These are phyloP conservation scores for Mormyrops attenuatus DNA, from an alignment of 2,797 vertebrate genomes.

Conservation along the genomic window DNA sequence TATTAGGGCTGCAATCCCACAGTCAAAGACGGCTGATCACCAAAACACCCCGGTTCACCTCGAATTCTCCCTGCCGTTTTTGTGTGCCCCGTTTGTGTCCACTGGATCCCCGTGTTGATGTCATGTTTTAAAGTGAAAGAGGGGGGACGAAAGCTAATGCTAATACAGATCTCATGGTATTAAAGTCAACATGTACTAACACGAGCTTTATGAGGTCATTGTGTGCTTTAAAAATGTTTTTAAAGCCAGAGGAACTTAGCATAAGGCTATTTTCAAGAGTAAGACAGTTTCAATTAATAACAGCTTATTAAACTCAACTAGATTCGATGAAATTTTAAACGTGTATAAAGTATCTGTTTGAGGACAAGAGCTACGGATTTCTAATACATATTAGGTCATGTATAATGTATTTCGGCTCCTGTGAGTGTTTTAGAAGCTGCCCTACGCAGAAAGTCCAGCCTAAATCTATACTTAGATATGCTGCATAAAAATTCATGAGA, in stretches of 20 bases:
- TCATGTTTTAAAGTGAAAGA: slow-evolving; percentile 31
- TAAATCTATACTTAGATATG: neutral
- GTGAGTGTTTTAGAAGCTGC: slow-evolving; percentile 48
- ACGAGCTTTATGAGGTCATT: slow-evolving; percentile 51
- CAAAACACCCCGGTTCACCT: slow-evolving; percentile 55
- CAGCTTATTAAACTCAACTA: slow-evolving; percentile 14
- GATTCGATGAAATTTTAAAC: neutral
- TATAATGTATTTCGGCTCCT: slow-evolving; percentile 40
- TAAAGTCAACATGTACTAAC: slow-evolving; percentile 50
- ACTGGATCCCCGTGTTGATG: slow-evolving; percentile 24
- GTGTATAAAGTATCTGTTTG: neutral
- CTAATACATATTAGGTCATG: slow-evolving; percentile 3
- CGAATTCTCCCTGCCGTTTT: slow-evolving; percentile 28
- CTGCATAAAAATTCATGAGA: slow-evolving; percentile 19
- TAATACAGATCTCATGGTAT: slow-evolving; percentile 40
- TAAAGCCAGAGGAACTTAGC: slow-evolving; percentile 3
- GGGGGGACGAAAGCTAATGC: slow-evolving; percentile 14
- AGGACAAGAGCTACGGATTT: slow-evolving; percentile 7
- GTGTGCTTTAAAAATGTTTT: slow-evolving; percentile 40
- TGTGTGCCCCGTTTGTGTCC: slow-evolving; percentile 34
- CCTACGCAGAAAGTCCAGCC: neutral
- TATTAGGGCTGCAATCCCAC: slow-evolving; percentile 74
- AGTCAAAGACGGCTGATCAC: slow-evolving; percentile 74
- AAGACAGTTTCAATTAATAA: slow-evolving; percentile 10
- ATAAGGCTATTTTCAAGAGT: slow-evolving; percentile 29